These are phyloP conservation scores for Rhagonycha fulva DNA, from an alignment of 2,888 invertebrate genomes.

Conservation along the genomic window DNA sequence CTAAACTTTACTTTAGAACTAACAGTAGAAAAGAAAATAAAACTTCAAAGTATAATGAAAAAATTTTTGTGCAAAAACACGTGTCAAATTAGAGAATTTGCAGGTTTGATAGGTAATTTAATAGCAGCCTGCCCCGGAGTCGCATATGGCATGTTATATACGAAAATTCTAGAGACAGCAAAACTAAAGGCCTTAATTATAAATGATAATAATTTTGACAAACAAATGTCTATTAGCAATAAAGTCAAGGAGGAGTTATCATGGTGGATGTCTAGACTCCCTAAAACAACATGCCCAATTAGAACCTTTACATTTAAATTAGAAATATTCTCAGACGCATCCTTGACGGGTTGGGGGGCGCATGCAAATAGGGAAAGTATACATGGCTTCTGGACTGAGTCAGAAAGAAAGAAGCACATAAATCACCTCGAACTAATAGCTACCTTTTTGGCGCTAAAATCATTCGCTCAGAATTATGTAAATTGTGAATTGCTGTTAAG, in stretches of 20 bases:
- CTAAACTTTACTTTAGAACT: background rate
- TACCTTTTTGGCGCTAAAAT: slow-evolving; percentile 5
- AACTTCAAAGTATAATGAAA: background rate
- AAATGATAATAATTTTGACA: slow-evolving; percentile 3
- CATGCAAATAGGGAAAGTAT: slow-evolving; percentile 22
- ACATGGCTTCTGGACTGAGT: slow-evolving; percentile 33
- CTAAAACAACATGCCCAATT: slow-evolving; percentile 14
- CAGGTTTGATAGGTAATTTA: slow-evolving; percentile 24
- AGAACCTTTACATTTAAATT: slow-evolving; percentile 18
- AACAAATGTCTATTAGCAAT: slow-evolving; percentile 1
- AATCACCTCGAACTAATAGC: slow-evolving; percentile 18
- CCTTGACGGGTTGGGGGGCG: slow-evolving; percentile 35
- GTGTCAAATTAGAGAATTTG: slow-evolving; percentile 27
- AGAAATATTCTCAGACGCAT: slow-evolving; percentile 38
- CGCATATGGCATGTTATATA: slow-evolving; percentile 29
- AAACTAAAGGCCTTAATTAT: slow-evolving; percentile 19
- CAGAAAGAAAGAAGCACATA: slow-evolving; percentile 32
- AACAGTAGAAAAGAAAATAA: background rate
- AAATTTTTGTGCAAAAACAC: background rate
- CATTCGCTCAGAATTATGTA: slow-evolving; percentile 28
- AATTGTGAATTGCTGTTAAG: slow-evolving; percentile 31
- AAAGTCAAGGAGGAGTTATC: slow-evolving; percentile 13
- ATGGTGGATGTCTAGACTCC: slow-evolving; percentile 33
- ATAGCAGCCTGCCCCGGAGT: slow-evolving; percentile 32
- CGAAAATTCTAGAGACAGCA: slow-evolving; percentile 26